Conservation (phyloP, 2,797 vertebrate species). For the Gila robusta region DNA sequence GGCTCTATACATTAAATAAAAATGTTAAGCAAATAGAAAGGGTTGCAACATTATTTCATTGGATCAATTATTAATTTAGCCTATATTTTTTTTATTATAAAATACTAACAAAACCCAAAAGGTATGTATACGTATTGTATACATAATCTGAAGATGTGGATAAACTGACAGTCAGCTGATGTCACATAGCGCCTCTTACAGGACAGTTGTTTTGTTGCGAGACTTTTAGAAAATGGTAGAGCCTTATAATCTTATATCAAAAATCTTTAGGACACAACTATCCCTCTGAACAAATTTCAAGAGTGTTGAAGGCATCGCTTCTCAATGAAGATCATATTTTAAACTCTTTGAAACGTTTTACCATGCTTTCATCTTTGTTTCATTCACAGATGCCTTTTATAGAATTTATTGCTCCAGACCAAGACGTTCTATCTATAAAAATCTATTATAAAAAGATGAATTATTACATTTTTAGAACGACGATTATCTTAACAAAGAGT, state of each 20-base stretch:
- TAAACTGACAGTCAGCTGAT: background rate
- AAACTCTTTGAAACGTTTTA: background rate
- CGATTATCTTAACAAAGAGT: background rate
- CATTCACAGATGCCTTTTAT: background rate
- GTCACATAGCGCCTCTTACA: constrained; percentile 1
- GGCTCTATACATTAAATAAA: background rate
- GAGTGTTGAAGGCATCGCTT: background rate
- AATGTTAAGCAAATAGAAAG: background rate
- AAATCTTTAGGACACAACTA: background rate
- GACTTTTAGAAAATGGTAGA: background rate
- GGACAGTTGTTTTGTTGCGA: background rate
- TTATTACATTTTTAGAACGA: background rate
- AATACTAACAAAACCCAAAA: background rate
- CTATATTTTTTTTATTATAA: background rate
- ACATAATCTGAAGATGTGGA: background rate
- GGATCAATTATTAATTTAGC: background rate
- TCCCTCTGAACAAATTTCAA: background rate
- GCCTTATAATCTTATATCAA: background rate
- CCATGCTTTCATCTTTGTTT: background rate
- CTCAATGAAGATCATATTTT: background rate
- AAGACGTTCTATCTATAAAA: background rate
- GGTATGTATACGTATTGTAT: too few species aligned
- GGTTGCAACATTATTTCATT: background rate
- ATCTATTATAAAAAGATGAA: background rate
- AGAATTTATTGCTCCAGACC: background rate